Evolutionary conservation across 2,113 vertebrate genomes (phyloP), one percentile per base, ranked within the genome.

Genomic region (Otis tarda): DNA sequence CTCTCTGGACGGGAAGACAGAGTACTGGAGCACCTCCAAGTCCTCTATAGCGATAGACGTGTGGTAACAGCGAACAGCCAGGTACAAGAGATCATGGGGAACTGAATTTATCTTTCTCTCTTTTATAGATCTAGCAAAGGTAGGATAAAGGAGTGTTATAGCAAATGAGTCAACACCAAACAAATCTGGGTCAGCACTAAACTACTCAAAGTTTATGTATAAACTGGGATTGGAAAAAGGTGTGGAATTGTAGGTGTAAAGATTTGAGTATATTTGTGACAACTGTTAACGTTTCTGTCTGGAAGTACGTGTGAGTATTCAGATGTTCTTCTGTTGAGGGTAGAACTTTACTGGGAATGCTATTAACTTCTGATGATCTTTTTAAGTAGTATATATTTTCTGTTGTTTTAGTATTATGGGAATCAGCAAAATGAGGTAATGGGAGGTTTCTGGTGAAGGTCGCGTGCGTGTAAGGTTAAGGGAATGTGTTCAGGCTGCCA

Each of bases 331-430:
- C 41, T 75, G 0, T 39, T 12, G 25, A 57, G 53, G 30, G 23
- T 18, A 50, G 41, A 19, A 18, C 31, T 87, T 81, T 74, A n/a
- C 64, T 71, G 77, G 68, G 27, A 65, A n/a, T 41, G 2, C 35
- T 49, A 0, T 53, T 15, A 13, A 17, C 5, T 83, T n/a, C 28
- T 77, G 53, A 6, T 63, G 6, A 35, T 41, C 25, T 41, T 77
- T 37, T 17, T 8, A 37, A 39, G 24, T 15, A 30, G 22, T 10
- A 56, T 4, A 23, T 23, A 16, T 47, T 37, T 16, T 37, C 12
- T 49, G 0, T 31, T 79, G 23, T 4, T 78, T 47, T 8, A 17
- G 8, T 24, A 1, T n/a, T 4, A 2, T 0, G 9, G 31, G 10
- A 49, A 5, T 74, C 5, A 23, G 47, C 20, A 31, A 7, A n/a